Evolutionary conservation across 2,113 vertebrate genomes (phyloP).

Genomic region (Hypanus sabinus): DNA sequence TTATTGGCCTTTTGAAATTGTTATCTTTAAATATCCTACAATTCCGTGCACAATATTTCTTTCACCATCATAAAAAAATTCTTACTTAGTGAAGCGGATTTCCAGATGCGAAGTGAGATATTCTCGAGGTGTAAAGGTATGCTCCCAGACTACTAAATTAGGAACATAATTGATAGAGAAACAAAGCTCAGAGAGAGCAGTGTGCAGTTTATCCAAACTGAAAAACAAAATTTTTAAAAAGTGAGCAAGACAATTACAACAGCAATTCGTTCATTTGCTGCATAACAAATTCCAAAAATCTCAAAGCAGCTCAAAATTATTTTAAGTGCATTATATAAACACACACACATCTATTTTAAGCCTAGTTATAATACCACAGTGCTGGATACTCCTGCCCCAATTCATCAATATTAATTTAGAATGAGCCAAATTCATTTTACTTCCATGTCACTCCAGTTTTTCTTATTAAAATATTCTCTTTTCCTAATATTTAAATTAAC

Average conservation of each 20-base stretch:
- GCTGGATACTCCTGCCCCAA: background rate
- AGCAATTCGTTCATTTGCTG: background rate
- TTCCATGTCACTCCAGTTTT: background rate
- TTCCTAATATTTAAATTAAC: background rate
- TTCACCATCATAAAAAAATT: background rate
- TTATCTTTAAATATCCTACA: background rate
- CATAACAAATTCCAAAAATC: background rate
- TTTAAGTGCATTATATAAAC: background rate
- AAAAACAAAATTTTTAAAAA: constrained; percentile 43
- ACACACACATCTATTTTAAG: background rate
- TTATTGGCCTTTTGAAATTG: background rate
- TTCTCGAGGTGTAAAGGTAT: constrained; percentile 94
- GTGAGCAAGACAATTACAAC: background rate
- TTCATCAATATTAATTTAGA: background rate
- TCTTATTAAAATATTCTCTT: too few species aligned
- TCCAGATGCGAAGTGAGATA: constrained; percentile 98
- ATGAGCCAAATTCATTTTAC: background rate
- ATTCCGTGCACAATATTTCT: background rate
- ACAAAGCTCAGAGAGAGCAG: constrained; percentile 94
- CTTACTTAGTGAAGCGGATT: constrained; percentile 98
- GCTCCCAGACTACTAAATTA: constrained; percentile 96
- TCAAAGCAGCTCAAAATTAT: background rate
- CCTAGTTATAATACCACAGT: background rate
- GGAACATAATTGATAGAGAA: constrained; percentile 99
- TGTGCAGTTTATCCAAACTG: constrained; percentile 98